phyloP scores from a whole-genome alignment of 2,888 invertebrate species.

The Agrotis exclamationis region DNA sequence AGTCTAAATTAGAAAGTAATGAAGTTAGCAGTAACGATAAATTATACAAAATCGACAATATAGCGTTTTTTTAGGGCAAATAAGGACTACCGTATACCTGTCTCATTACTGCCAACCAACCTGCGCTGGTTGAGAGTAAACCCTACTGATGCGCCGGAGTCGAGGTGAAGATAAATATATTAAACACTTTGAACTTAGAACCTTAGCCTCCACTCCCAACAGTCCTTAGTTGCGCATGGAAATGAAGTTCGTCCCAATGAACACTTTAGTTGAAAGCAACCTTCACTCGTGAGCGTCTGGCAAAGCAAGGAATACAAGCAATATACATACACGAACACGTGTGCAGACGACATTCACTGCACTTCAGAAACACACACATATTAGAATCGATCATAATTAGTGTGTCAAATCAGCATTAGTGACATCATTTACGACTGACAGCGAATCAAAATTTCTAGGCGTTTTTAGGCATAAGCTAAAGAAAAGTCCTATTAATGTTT shows the following conservation, averaged over 20 bases:
- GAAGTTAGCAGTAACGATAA: constrained; percentile 21
- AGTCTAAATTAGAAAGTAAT: neutral
- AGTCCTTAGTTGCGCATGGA: constrained; percentile 75
- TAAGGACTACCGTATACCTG: constrained; percentile 85
- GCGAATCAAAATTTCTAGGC: constrained; percentile 21
- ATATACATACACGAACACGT: constrained; percentile 19
- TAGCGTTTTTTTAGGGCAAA: constrained; percentile 85
- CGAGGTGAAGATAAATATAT: constrained; percentile 81
- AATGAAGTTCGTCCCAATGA: constrained; percentile 42
- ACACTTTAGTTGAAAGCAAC: constrained; percentile 59
- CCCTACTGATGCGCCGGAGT: constrained; percentile 69
- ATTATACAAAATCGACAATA: constrained; percentile 66
- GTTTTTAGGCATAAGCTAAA: constrained; percentile 16
- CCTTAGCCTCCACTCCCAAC: constrained; percentile 68
- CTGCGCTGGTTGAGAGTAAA: constrained; percentile 84
- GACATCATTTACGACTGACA: constrained; percentile 7
- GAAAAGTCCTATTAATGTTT: constrained; percentile 35
- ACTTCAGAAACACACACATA: constrained; percentile 27
- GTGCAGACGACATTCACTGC: constrained; percentile 29
- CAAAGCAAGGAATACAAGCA: constrained; percentile 11
- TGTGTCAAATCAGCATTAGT: constrained; percentile 8
- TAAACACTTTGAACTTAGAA: constrained; percentile 74
- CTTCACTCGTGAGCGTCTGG: constrained; percentile 57
- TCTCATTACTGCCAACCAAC: constrained; percentile 86
- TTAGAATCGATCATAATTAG: constrained; percentile 26